Percentiles rank a stretch among this genome's conserved stretches.
Conservation (phyloP, 2,113 vertebrate species). For the Protobothrops mucrosquamatus region DNA sequence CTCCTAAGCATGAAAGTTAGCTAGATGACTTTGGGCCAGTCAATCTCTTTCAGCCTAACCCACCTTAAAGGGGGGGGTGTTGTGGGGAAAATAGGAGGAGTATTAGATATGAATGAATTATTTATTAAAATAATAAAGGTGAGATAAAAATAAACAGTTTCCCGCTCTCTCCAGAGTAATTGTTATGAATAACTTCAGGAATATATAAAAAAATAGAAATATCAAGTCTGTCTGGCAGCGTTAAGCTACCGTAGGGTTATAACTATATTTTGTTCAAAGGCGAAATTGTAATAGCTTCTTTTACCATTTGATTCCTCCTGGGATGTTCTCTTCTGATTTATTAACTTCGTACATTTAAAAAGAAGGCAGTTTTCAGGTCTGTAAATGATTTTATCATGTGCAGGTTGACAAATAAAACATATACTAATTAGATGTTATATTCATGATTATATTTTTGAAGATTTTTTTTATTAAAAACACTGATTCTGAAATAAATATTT, state of each 20-base stretch:
- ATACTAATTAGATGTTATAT: neutral
- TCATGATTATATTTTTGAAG: neutral
- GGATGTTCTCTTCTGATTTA: neutral
- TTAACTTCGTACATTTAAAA: neutral
- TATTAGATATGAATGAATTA: neutral
- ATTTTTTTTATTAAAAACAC: neutral
- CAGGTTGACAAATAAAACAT: neutral
- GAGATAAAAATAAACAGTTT: neutral
- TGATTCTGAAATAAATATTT: neutral
- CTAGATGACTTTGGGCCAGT: neutral
- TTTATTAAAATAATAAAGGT: neutral
- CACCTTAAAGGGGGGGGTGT: neutral
- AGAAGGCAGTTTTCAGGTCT: neutral
- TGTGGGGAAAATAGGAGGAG: neutral
- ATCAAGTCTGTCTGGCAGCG: neutral
- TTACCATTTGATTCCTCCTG: neutral
- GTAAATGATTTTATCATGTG: neutral
- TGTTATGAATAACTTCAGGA: neutral
- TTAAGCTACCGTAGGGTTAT: neutral
- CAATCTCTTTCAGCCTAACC: neutral
- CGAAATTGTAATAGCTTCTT: neutral
- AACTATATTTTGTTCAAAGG: neutral
- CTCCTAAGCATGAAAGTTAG: neutral
- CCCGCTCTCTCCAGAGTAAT: neutral
- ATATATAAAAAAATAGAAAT: neutral